phyloP scores from a whole-genome alignment of 1,140 invertebrate species.

The Diachasmimorpha longicaudata region DNA sequence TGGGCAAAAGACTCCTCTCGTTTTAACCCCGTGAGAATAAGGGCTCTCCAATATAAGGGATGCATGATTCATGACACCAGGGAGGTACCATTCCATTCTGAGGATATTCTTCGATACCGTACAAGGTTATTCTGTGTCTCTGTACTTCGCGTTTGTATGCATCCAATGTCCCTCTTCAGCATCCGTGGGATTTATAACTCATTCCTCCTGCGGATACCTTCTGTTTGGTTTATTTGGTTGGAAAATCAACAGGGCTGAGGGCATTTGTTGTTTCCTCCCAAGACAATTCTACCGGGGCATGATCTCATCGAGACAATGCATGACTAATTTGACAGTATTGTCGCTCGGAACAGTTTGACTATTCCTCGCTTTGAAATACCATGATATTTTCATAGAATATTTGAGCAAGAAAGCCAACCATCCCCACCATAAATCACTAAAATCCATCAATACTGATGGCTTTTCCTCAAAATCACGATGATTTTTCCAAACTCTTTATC shows the following conservation, averaged over 20 bases:
- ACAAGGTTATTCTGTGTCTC: slow-evolving; percentile 22
- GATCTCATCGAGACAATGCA: not conserved
- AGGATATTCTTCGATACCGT: slow-evolving; percentile 25
- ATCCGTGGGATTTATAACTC: slow-evolving; percentile 8
- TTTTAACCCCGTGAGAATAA: not conserved
- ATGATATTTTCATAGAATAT: too few relatives aligned
- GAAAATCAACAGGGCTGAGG: not conserved
- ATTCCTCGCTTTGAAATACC: too few relatives aligned
- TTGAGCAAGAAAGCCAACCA: not conserved
- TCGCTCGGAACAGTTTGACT: too few relatives aligned
- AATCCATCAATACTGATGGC: too few relatives aligned
- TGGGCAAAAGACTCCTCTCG: not conserved
- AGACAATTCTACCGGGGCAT: not conserved
- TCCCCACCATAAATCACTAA: too few relatives aligned
- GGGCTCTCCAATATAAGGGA: slow-evolving; percentile 24
- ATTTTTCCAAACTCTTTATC: not conserved
- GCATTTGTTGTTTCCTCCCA: not conserved
- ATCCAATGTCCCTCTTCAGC: not conserved
- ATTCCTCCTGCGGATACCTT: not conserved
- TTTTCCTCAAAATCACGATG: not conserved
- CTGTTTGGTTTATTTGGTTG: slow-evolving; percentile 8
- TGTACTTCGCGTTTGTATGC: slow-evolving; percentile 6
- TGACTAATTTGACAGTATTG: not conserved
- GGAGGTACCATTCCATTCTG: slow-evolving; percentile 39
- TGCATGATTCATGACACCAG: slow-evolving; percentile 57